Percentiles rank a stretch among this genome's conserved stretches.
phyloP scores from a whole-genome alignment of 2,113 vertebrate species.

The Entelurus aequoreus region DNA sequence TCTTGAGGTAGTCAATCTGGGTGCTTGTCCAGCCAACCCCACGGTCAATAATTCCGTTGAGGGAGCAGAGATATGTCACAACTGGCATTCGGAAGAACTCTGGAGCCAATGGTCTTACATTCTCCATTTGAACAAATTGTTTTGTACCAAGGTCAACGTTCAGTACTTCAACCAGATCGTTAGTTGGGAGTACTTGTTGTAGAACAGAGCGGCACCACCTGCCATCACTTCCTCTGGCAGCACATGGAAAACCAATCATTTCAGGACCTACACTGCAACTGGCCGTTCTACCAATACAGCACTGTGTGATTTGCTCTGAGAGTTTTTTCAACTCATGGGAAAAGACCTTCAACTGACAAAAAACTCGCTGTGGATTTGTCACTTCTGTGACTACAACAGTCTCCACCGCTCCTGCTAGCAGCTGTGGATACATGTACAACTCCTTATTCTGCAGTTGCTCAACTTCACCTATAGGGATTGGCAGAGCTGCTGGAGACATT shows the following conservation, averaged over 20 bases:
- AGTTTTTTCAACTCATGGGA: conserved; percentile 80
- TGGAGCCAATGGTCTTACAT: conserved; percentile 71
- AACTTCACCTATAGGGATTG: neutral
- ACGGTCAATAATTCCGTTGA: conserved; percentile 78
- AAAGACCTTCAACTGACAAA: conserved; percentile 85
- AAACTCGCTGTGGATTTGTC: conserved; percentile 77
- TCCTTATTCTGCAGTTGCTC: conserved; percentile 42
- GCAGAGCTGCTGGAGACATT: conserved; percentile 10
- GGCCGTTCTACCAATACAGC: conserved; percentile 54
- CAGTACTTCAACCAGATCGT: conserved; percentile 76
- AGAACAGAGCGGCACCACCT: conserved; percentile 86
- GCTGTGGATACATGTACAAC: conserved; percentile 80
- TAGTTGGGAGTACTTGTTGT: conserved; percentile 70
- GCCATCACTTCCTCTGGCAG: conserved; percentile 79
- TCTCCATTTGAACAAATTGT: conserved; percentile 72
- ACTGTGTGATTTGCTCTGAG: conserved; percentile 73
- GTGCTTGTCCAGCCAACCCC: conserved; percentile 76
- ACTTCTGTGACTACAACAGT: conserved; percentile 83
- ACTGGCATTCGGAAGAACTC: conserved; percentile 89
- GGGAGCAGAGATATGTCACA: conserved; percentile 83
- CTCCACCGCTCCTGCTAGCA: conserved; percentile 77
- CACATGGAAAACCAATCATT: conserved; percentile 80
- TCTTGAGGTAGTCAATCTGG: conserved; percentile 73
- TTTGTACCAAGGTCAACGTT: conserved; percentile 86
- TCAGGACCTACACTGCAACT: conserved; percentile 50